phyloP scores from a whole-genome alignment of 2,113 vertebrate species.

The Xiphias gladius region DNA sequence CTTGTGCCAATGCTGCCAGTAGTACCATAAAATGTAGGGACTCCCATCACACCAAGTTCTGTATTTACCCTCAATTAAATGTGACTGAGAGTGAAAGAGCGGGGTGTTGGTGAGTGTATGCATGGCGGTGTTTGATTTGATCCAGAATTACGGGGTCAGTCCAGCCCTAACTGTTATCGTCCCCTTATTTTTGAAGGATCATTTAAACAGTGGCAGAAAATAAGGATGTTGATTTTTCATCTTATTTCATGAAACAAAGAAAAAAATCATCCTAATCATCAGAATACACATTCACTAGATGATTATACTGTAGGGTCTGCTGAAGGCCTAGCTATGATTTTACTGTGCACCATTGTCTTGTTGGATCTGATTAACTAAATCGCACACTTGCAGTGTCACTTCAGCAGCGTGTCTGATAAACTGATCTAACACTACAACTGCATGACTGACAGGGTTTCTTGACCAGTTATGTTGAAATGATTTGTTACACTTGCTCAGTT shows the following conservation, averaged over 20 bases:
- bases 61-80: conserved; percentile 50
- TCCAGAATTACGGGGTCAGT: not conserved
- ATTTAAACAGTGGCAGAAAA: conserved; percentile 5
- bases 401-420: conserved; percentile 14
- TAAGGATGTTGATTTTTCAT: not conserved
- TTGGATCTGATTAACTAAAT: conserved; percentile 43
- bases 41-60: conserved; percentile 47
- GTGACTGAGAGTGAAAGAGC: conserved; percentile 34
- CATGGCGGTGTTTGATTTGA: conserved; percentile 54
- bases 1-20: conserved; percentile 77
- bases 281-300: not conserved
- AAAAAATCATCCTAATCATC: conserved; percentile 36
- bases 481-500: conserved; percentile 7
- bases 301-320: not conserved
- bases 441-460: conserved; percentile 49
- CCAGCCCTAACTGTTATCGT: conserved; percentile 11
- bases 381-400: conserved; percentile 5
- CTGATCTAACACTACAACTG: conserved; percentile 50
- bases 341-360: not conserved
- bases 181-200: not conserved
- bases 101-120: conserved; percentile 57
- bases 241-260: conserved; percentile 46
- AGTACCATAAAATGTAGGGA: conserved; percentile 54
- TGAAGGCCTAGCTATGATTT: conserved; percentile 22
- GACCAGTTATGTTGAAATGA: conserved; percentile 25